These are phyloP conservation scores for Centroberyx gerrardi DNA, from an alignment of 2,797 vertebrate species.

Conservation along the genomic window DNA sequence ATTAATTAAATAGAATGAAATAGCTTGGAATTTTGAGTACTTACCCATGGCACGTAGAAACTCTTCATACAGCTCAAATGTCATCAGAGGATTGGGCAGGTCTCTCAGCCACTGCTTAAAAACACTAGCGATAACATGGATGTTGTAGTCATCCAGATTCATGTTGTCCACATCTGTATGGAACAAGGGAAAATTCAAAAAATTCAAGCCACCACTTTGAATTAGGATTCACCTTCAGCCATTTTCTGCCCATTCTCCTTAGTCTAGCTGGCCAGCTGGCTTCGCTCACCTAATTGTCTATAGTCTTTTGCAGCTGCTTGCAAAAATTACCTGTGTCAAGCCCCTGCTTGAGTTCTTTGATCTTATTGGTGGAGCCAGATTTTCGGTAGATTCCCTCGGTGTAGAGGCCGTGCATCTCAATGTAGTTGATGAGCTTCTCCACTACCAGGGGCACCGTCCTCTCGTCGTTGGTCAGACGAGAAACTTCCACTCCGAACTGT, in stretches of 20 bases:
- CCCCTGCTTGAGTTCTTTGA: conserved; percentile 95
- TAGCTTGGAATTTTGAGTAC: conserved; percentile 17
- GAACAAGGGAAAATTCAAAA: conserved; percentile 6
- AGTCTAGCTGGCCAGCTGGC: background rate
- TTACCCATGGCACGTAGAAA: conserved; percentile 96
- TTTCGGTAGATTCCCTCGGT: conserved; percentile 98
- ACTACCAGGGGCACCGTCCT: conserved; percentile 93
- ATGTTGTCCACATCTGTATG: conserved; percentile 90
- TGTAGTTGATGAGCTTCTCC: conserved; percentile 99
- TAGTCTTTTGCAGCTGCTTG: background rate
- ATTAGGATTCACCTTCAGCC: background rate
- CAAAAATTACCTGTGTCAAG: conserved; percentile 90
- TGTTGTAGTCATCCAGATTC: conserved; percentile 98
- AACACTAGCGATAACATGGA: conserved; percentile 98
- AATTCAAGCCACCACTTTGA: background rate
- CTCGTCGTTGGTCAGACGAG: conserved; percentile 95
- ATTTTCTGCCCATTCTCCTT: background rate
- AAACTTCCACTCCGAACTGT: conserved; percentile 96
- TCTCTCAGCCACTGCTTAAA: conserved; percentile 99
- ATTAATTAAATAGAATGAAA: background rate
- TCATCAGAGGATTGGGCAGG: conserved; percentile 98
- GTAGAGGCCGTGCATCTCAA: conserved; percentile 99
- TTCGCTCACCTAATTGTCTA: background rate
- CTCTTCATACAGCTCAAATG: conserved; percentile 97
- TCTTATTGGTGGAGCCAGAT: conserved; percentile 97